These are phyloP conservation scores for Mylabris sibirica DNA, from an alignment of 2,888 invertebrate species.

Conservation along the genomic window DNA sequence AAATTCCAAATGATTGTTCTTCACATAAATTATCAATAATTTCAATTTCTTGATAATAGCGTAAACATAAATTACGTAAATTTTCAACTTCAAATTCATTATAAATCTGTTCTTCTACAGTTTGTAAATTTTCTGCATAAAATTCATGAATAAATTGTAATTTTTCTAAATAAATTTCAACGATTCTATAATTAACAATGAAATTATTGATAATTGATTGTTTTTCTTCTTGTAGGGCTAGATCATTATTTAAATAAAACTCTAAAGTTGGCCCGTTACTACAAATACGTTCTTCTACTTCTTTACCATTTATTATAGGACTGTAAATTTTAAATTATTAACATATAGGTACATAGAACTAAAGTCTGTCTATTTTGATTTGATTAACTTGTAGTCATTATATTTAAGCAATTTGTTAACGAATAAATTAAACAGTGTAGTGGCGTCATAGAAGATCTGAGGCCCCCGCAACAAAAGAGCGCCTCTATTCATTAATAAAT, in stretches of 20 bases:
- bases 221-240: conserved; percentile 65
- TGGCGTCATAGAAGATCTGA: too few relatives aligned
- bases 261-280: conserved; percentile 76
- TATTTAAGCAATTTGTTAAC: too few relatives aligned
- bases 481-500: too few relatives aligned
- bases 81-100: conserved; percentile 70
- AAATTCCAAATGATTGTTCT: conserved; percentile 75
- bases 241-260: conserved; percentile 75
- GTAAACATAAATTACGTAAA: conserved; percentile 73
- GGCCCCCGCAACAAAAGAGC: too few relatives aligned
- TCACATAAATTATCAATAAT: conserved; percentile 72
- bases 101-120: conserved; percentile 70
- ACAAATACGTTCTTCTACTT: conserved; percentile 75
- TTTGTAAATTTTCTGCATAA: conserved; percentile 74
- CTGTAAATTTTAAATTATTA: conserved; percentile 57
- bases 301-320: conserved; percentile 83
- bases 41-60: conserved; percentile 74
- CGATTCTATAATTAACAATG: conserved; percentile 68
- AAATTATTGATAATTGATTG: conserved; percentile 67
- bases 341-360: too few relatives aligned
- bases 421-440: too few relatives aligned
- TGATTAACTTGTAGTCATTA: too few relatives aligned
- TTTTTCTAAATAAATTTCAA: conserved; percentile 70
- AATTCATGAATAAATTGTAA: conserved; percentile 73
- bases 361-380: conserved; percentile 9